Evolutionary conservation across 2,113 vertebrate genomes (phyloP).

Genomic region (Sorex fumeus): DNA sequence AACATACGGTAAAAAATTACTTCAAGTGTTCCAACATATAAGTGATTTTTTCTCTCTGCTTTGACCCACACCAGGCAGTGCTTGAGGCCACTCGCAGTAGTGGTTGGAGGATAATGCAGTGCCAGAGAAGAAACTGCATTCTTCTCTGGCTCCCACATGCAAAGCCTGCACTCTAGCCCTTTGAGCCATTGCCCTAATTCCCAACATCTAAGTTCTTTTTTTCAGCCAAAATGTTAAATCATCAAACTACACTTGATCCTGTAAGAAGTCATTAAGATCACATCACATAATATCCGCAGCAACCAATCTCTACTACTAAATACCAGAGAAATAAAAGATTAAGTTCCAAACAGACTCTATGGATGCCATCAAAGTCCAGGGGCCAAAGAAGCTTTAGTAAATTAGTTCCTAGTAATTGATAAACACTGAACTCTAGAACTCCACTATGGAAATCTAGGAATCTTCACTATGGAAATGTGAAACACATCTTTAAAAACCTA

Average conservation of each 20-base stretch:
- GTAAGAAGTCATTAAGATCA: constrained; percentile 44
- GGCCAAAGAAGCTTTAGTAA: background rate
- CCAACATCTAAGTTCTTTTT: background rate
- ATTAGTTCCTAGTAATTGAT: constrained; percentile 23
- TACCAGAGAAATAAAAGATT: constrained; percentile 44
- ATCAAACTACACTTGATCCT: constrained; percentile 26
- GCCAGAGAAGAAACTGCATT: too few species aligned
- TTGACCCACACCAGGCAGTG: too few species aligned
- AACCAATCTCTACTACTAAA: constrained; percentile 41
- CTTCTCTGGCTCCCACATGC: too few species aligned
- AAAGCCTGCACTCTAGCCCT: too few species aligned
- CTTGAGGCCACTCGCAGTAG: too few species aligned
- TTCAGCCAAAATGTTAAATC: background rate
- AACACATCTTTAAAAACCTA: too few species aligned
- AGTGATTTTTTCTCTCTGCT: background rate
- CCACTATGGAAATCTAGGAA: too few species aligned
- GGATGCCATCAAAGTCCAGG: background rate
- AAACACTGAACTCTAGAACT: background rate
- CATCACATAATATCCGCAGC: constrained; percentile 45
- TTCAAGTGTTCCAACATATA: constrained; percentile 1
- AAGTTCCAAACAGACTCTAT: constrained; percentile 12
- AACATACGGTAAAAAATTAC: constrained; percentile 6
- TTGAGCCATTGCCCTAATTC: too few species aligned
- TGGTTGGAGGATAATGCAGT: too few species aligned
- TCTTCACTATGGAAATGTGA: too few species aligned